These are phyloP conservation scores for Tragelaphus imberbis DNA, from an alignment of 2,113 vertebrate genomes.

Conservation along the genomic window DNA sequence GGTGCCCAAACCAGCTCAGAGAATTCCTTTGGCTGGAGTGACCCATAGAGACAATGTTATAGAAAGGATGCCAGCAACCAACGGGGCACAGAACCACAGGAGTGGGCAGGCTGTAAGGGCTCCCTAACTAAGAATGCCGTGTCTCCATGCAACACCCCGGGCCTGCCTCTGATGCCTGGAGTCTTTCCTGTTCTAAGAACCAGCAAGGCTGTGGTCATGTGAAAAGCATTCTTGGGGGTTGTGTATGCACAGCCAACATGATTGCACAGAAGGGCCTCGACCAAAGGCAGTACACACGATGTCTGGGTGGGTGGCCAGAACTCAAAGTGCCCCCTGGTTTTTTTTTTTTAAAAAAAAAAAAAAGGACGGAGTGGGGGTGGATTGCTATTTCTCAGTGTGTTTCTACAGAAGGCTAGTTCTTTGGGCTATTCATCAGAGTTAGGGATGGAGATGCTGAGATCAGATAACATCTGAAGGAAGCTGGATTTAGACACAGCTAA, in stretches of 20 bases:
- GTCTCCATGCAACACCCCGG: not conserved
- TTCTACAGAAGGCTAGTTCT: not conserved
- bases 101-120: not conserved
- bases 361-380: fast-evolving
- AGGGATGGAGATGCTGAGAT: not conserved
- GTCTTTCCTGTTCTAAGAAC: not conserved
- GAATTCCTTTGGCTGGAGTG: not conserved
- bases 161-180: not conserved
- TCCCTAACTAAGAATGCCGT: not conserved
- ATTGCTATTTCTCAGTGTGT: not conserved
- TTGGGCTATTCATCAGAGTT: not conserved
- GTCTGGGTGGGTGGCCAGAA: not conserved
- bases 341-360: not conserved
- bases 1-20: not conserved
- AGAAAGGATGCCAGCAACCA: not conserved
- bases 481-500: not conserved
- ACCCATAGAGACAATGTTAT: not conserved
- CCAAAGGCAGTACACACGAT: not conserved
- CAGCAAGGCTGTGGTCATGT: not conserved
- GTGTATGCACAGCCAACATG: not conserved
- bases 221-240: not conserved
- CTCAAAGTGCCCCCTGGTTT: not conserved
- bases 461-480: not conserved
- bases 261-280: not conserved
- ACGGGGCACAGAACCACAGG: not conserved